Conservation (phyloP, 2,888 invertebrate species). For the Saturnia japonica region DNA sequence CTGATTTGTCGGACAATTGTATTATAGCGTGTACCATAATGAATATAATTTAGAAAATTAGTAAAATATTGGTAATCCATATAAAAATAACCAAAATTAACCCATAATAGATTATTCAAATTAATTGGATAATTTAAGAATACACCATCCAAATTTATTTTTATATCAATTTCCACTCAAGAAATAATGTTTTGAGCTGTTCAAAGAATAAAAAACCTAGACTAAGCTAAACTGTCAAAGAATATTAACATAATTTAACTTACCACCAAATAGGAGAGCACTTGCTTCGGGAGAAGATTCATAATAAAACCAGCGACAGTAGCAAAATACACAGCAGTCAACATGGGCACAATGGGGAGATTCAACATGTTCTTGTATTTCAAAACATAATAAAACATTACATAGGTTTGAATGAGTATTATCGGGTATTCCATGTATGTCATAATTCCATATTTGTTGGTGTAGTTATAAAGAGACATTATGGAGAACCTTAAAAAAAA, state of each 20-base stretch:
- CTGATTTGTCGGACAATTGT: no score
- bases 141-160: no score
- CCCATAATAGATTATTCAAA: background rate
- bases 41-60: no score
- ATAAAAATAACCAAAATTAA: background rate
- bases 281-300: conserved; percentile 65
- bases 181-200: background rate
- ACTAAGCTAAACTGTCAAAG: conserved; percentile 8
- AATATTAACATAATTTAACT: conserved; percentile 57
- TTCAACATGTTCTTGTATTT: conserved; percentile 84
- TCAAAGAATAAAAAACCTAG: background rate
- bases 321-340: conserved; percentile 55
- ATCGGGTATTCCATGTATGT: conserved; percentile 94
- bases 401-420: conserved; percentile 87
- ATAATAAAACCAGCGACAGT: conserved; percentile 48
- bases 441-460: conserved; percentile 86
- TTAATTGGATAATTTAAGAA: no score
- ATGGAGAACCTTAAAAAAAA: conserved; percentile 86
- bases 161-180: no score
- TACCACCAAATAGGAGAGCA: conserved; percentile 85
- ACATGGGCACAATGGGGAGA: conserved; percentile 49
- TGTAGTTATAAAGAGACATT: conserved; percentile 90
- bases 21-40: no score
- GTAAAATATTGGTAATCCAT: no score
- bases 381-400: conserved; percentile 87